Conservation (phyloP, 2,113 vertebrate species). For the Gorsachius goisagi region DNA sequence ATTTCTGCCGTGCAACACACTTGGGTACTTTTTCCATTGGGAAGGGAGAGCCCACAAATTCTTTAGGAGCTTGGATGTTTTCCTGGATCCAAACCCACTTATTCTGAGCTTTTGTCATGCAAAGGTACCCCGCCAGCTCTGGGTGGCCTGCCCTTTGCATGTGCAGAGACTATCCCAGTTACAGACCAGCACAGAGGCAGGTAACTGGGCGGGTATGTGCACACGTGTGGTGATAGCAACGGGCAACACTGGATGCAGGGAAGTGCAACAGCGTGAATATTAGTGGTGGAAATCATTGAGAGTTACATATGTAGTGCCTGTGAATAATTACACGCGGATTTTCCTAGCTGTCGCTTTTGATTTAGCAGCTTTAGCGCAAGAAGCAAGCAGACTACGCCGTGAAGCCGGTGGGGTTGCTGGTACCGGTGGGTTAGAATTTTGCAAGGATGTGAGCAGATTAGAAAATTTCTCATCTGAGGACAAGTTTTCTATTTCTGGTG, state of each 20-base stretch:
- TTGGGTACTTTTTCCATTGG: fast-evolving
- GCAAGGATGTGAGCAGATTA: neutral
- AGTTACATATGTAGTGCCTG: neutral
- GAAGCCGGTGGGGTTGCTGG: neutral
- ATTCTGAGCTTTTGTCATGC: neutral
- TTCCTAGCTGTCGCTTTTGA: neutral
- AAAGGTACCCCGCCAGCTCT: neutral
- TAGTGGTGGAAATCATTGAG: fast-evolving
- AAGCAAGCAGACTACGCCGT: neutral
- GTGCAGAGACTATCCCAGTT: fast-evolving
- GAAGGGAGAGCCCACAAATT: neutral
- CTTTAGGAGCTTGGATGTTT: neutral
- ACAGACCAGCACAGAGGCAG: neutral
- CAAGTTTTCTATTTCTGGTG: too few relatives aligned
- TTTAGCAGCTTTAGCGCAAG: neutral
- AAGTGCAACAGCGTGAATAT: fast-evolving
- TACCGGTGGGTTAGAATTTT: neutral
- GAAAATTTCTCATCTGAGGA: neutral
- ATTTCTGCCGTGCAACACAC: too few relatives aligned
- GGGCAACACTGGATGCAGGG: fast-evolving
- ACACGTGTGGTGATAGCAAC: fast-evolving
- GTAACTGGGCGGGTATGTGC: neutral
- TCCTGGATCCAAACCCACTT: fast-evolving
- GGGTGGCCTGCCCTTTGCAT: fast-evolving
- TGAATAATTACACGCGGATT: neutral